Evolutionary conservation across 2,888 invertebrate species (phyloP).

Genomic region (Tachina lurida): DNA sequence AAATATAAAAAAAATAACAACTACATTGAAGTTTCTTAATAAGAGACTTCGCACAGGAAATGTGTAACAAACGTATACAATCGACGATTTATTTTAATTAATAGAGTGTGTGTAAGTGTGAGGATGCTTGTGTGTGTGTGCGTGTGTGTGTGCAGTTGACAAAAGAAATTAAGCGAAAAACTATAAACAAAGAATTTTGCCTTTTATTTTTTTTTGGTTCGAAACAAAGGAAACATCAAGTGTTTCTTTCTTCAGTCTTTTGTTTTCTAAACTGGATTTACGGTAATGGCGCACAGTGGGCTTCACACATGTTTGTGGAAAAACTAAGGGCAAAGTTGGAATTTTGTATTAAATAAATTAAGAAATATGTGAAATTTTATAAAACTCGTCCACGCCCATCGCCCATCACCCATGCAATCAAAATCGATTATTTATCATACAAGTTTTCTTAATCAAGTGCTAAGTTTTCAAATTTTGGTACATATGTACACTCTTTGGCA

Average conservation of each 20-base stretch:
- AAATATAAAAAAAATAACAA: not conserved
- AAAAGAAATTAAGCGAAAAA: not conserved
- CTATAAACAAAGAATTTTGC: not conserved
- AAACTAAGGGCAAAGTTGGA: no score
- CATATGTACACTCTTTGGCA: no score
- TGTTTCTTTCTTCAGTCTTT: constrained; percentile 51
- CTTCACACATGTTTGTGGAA: no score
- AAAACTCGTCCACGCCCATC: no score
- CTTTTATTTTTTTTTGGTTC: not conserved
- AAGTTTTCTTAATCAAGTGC: no score
- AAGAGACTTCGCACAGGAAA: constrained; percentile 9
- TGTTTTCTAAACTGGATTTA: constrained; percentile 5
- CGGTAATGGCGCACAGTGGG: no score
- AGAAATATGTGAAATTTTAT: not conserved
- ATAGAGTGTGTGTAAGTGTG: no score
- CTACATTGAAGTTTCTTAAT: constrained; percentile 9
- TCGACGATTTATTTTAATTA: constrained; percentile 5
- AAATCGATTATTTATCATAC: no score
- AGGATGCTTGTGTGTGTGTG: no score
- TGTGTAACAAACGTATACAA: not conserved
- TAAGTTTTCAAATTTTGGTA: no score
- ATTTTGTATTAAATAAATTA: not conserved
- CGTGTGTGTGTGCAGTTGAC: not conserved
- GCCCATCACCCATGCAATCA: no score
- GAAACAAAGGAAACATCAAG: not conserved